These are phyloP conservation scores for Epicampocera succincta DNA, from an alignment of 2,888 invertebrate genomes.

Conservation along the genomic window DNA sequence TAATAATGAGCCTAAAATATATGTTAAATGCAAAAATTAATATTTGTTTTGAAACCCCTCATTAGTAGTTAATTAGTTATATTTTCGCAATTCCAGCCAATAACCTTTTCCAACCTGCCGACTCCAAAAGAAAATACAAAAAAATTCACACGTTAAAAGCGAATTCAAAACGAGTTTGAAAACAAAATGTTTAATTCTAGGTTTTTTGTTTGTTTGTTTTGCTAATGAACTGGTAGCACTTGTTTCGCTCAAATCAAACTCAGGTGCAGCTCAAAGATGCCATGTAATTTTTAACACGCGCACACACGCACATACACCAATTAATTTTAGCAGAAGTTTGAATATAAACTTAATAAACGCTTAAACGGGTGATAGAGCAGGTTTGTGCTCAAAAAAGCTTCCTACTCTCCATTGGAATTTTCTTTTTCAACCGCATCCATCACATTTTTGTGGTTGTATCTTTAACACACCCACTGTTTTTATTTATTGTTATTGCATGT, in stretches of 20 bases:
- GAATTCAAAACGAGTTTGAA: constrained; percentile 35
- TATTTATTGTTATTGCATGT: constrained; percentile 1
- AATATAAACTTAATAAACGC: not conserved
- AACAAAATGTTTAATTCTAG: not conserved
- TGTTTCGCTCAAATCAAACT: constrained; percentile 51
- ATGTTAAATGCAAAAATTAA: too few species aligned
- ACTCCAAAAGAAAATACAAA: not conserved
- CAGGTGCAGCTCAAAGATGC: constrained; percentile 14
- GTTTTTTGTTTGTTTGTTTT: constrained; percentile 68
- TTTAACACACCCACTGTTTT: constrained; percentile 50
- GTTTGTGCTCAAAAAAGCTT: constrained; percentile 3
- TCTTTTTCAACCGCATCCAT: constrained; percentile 26
- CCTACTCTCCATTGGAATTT: not conserved
- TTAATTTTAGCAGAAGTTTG: constrained; percentile 17
- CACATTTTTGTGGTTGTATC: constrained; percentile 14
- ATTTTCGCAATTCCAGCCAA: not conserved
- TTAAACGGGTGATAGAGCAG: constrained; percentile 8
- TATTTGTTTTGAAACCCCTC: too few species aligned
- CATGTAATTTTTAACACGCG: too few species aligned
- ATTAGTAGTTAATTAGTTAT: too few species aligned
- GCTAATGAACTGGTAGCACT: constrained; percentile 63
- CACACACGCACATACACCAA: constrained; percentile 15
- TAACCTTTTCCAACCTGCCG: too few species aligned
- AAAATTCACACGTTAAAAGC: constrained; percentile 33
- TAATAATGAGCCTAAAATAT: too few species aligned